A percentile compares a stretch with the other conserved stretches of the same genome.
Evolutionary conservation across 2,113 vertebrate genomes (phyloP).

Genomic region (Calyptommatus sinebrachiatus): DNA sequence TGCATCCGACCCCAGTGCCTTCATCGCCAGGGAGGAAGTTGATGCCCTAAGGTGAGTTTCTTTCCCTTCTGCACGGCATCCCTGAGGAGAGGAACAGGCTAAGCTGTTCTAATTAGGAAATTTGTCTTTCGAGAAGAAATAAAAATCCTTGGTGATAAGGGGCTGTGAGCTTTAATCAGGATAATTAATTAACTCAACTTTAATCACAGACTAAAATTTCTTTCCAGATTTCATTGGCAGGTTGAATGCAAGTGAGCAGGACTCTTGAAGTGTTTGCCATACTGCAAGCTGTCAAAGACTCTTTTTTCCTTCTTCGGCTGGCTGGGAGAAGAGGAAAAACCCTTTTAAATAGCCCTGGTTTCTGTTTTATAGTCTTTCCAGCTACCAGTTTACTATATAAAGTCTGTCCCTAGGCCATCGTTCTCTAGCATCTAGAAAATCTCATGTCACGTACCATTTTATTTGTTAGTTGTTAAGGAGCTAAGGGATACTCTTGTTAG

Average conservation of each 20-base stretch:
- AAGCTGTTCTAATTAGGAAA: not conserved
- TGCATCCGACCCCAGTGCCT: conserved; percentile 53
- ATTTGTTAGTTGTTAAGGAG: too few species aligned
- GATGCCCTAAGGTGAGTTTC: conserved; percentile 68
- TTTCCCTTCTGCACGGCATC: accelerated
- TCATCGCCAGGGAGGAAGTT: conserved; percentile 68
- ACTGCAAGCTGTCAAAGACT: too few species aligned
- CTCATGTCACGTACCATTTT: too few species aligned
- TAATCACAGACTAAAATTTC: conserved; percentile 8
- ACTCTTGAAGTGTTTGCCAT: not conserved
- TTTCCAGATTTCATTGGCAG: not conserved
- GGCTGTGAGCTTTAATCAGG: not conserved
- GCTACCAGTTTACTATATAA: not conserved
- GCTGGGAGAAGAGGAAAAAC: not conserved
- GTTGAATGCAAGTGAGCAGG: not conserved
- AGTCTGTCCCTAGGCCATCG: too few species aligned
- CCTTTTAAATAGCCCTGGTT: not conserved
- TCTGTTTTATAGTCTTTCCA: not conserved
- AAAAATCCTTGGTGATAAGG: not conserved
- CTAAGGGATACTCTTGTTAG: too few species aligned
- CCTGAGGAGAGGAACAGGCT: not conserved
- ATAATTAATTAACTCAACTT: conserved; percentile 12
- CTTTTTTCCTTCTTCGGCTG: not conserved
- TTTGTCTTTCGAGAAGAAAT: conserved; percentile 6
- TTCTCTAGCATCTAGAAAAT: too few species aligned